Evolutionary conservation across 2,888 invertebrate genomes (phyloP), one percentile per base, ranked within the genome.

Genomic region (Congeria kusceri): DNA sequence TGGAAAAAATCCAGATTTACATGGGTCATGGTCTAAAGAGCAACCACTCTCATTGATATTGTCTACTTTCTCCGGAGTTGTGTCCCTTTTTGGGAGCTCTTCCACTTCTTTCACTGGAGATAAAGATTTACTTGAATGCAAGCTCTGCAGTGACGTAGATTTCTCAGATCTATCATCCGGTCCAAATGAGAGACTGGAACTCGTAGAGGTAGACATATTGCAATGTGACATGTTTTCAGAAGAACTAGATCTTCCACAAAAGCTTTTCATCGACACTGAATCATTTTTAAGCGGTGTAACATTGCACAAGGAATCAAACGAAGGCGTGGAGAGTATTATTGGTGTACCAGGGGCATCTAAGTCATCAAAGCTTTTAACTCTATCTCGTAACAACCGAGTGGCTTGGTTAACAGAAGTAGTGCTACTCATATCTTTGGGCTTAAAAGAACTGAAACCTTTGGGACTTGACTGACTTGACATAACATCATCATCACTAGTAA

Each of bases 261-360:
- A 77, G 61, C 80, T 80, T 57, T 83, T 77, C 13, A 69, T 75
- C 39, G 80, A 83, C 9, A 58, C 62, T 11, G 80, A 83, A 53
- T 65, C 76, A 27, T 53, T 53, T 59, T 78, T 78, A 13, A 83
- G 57, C 23, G 77, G 77, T 20, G 83, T 83, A 7, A 83, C 83
- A 32, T 66, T 28, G 79, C 79, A 83, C 18, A 83, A 67, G 4
- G 83, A 83, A 29, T 83, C 83, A 77, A 83, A 83, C 9, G 83
- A 83, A 15, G 83, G 77, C 11, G 83, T 79, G 1, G 83, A 72
- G 63, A 77, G 63, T 18, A 83, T 83, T 5, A 47, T 79, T 28
- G 83, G 83, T 39, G 83, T 83, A 29, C 77, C 77, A 27, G 83
- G 83, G 18, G 63, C 44, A 46, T 56, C 58, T 11, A 71, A 25